These are phyloP conservation scores for Crambe crambe DNA, from an alignment of 37 sponge, comb jelly and placozoan genomes.

Conservation along the genomic window DNA sequence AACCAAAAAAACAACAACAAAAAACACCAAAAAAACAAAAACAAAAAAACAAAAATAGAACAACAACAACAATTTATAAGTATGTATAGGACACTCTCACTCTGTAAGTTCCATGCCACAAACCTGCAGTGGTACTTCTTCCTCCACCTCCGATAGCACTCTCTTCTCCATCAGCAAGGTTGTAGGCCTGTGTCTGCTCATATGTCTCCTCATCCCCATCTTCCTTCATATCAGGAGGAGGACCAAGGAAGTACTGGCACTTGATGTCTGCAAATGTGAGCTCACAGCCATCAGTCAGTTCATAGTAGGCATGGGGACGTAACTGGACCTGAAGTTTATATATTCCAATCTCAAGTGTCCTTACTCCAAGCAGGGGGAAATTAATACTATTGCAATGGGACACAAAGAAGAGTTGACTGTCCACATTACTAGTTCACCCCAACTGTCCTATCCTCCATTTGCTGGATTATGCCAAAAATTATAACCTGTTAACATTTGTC, in stretches of 20 bases:
- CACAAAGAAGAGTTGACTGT: too few species aligned
- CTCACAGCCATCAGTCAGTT: constrained; percentile 56
- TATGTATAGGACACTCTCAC: too few species aligned
- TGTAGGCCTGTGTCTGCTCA: neutral
- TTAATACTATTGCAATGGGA: too few species aligned
- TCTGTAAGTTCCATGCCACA: too few species aligned
- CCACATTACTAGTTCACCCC: too few species aligned
- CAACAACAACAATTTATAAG: too few species aligned
- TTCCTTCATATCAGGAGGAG: neutral
- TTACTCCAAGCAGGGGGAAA: too few species aligned
- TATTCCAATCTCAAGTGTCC: neutral
- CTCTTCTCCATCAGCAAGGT: neutral
- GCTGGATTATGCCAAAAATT: neutral
- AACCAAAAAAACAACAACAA: too few species aligned
- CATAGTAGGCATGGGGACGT: constrained; percentile 71
- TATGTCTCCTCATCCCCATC: neutral
- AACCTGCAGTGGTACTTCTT: too few species aligned
- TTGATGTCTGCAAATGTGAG: constrained; percentile 46
- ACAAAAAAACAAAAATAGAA: too few species aligned
- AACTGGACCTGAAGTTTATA: constrained; percentile 24
- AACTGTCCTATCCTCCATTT: too few species aligned
- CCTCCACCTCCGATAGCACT: neutral
- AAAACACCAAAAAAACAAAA: too few species aligned
- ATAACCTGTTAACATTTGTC: neutral
- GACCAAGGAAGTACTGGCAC: constrained; percentile 49